Conservation (phyloP, 2,113 vertebrate species). For the Balaenoptera acutorostrata region DNA sequence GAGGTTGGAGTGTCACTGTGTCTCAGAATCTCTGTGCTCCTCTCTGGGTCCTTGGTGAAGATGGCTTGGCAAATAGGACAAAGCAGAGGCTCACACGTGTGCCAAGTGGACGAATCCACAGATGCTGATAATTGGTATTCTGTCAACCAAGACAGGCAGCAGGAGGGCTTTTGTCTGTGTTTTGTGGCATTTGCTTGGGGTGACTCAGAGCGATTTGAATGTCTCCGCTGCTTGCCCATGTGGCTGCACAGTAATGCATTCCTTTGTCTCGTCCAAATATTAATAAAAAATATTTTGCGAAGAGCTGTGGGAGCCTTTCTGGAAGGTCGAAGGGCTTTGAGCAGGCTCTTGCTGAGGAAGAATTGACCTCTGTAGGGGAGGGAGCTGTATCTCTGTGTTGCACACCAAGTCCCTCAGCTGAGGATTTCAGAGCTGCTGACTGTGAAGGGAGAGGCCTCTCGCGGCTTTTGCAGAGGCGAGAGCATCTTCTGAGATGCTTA, state of each 20-base stretch:
- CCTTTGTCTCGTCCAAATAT: slow-evolving; percentile 32
- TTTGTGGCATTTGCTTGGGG: slow-evolving; percentile 23
- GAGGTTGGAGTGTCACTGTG: not conserved
- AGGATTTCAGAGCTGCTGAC: not conserved
- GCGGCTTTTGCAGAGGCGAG: not conserved
- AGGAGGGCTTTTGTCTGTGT: not conserved
- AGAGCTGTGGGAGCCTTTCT: not conserved
- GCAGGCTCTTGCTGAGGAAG: not conserved
- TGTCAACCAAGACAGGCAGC: not conserved
- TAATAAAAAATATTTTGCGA: slow-evolving; percentile 28
- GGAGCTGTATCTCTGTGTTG: not conserved
- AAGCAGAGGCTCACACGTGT: not conserved
- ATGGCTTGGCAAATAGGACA: not conserved
- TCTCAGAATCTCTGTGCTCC: not conserved
- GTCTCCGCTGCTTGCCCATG: not conserved
- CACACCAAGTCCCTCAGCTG: not conserved
- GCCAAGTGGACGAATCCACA: not conserved
- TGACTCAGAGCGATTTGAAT: not conserved
- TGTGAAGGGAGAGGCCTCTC: not conserved
- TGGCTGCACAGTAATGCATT: not conserved
- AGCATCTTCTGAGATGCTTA: not conserved
- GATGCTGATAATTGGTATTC: slow-evolving; percentile 9
- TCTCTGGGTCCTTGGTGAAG: not conserved
- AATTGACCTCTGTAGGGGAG: not conserved
- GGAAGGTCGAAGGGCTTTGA: not conserved